A percentile compares a stretch with the other conserved stretches of the same genome.
Conservation (phyloP, 2,888 invertebrate genomes). For the Polylopha cassiicola region DNA sequence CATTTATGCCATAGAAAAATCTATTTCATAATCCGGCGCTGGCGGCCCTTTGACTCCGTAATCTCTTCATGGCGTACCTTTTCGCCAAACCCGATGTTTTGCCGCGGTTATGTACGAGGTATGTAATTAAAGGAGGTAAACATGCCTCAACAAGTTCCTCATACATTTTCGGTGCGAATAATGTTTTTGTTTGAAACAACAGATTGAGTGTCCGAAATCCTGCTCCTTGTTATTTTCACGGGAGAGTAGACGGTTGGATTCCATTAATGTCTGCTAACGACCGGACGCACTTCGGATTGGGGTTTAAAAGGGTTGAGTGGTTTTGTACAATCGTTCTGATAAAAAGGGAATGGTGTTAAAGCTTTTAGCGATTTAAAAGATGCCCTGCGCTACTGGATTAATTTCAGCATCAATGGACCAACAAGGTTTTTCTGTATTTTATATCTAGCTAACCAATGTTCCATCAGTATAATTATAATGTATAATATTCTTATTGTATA, state of each 20-base stretch:
- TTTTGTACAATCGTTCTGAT: conserved; percentile 74
- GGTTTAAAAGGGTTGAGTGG: conserved; percentile 77
- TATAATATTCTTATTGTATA: conserved; percentile 16
- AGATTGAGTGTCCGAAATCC: conserved; percentile 51
- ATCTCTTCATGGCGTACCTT: too few relatives aligned
- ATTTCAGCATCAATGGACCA: conserved; percentile 52
- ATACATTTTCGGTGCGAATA: conserved; percentile 32
- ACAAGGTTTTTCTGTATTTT: conserved; percentile 34
- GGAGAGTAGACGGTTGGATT: conserved; percentile 66
- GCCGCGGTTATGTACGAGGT: conserved; percentile 11
- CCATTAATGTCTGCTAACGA: conserved; percentile 77
- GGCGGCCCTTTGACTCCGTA: too few relatives aligned
- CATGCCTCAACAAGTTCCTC: conserved; percentile 22
- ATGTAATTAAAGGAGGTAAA: conserved; percentile 19
- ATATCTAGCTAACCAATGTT: conserved; percentile 15
- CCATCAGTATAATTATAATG: neutral
- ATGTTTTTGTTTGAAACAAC: conserved; percentile 49
- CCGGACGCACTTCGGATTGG: conserved; percentile 73
- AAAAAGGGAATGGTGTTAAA: conserved; percentile 69
- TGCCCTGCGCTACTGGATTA: conserved; percentile 53
- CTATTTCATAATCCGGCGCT: too few relatives aligned
- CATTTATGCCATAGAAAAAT: too few relatives aligned
- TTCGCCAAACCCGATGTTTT: neutral
- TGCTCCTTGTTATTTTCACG: conserved; percentile 70
- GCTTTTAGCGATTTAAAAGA: conserved; percentile 72